These are phyloP conservation scores for Chromoteleia sp. DNA, from an alignment of 2,888 invertebrate species.

Conservation along the genomic window DNA sequence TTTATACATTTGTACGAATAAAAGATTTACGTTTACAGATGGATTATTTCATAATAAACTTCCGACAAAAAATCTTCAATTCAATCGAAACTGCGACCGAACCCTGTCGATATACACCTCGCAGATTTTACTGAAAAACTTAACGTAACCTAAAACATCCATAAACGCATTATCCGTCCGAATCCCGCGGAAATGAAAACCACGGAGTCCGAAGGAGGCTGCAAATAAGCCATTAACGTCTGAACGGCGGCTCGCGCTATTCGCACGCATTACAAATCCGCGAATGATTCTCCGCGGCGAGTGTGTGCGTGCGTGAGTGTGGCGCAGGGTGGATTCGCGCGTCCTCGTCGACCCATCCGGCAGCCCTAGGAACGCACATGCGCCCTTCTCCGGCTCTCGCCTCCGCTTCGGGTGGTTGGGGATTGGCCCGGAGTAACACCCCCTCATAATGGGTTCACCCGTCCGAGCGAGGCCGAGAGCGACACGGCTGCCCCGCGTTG, in stretches of 20 bases:
- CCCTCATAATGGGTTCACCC: constrained; percentile 85
- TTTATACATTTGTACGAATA: too few species aligned
- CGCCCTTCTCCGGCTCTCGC: constrained; percentile 80
- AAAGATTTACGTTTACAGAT: too few species aligned
- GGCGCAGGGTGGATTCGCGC: constrained; percentile 73
- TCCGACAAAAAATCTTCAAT: too few species aligned
- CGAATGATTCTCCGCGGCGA: constrained; percentile 40
- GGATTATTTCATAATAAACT: too few species aligned
- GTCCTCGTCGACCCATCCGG: constrained; percentile 80
- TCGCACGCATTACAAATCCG: constrained; percentile 61
- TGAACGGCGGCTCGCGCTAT: constrained; percentile 59
- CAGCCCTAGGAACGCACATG: constrained; percentile 85
- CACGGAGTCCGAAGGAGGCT: constrained; percentile 37
- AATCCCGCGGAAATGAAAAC: constrained; percentile 23
- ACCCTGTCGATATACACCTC: too few species aligned
- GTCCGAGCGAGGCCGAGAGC: constrained; percentile 78
- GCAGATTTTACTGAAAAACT: too few species aligned
- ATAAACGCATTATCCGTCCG: constrained; percentile 7
- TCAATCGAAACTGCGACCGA: too few species aligned
- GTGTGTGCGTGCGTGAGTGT: constrained; percentile 12
- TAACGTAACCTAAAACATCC: neutral
- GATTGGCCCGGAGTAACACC: constrained; percentile 85
- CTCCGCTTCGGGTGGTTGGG: constrained; percentile 82
- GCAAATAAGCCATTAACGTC: constrained; percentile 59
- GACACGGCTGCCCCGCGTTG: constrained; percentile 47